Base-by-base conservation (phyloP, 2,888 invertebrate genomes). In the Nysson spinosus region DNA sequence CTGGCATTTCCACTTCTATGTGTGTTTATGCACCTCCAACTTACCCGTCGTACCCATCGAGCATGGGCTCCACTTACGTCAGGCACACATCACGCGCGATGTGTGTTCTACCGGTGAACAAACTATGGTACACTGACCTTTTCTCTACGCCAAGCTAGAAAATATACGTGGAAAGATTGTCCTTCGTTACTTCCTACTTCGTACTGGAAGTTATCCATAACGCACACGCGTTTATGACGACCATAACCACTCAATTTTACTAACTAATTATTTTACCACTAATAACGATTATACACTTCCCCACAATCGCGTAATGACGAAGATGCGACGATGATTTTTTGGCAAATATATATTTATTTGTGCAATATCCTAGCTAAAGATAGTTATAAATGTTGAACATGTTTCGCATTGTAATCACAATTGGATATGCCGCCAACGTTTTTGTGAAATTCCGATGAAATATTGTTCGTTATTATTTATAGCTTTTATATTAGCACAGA, bases 1-100 rank as follows among this genome's bases (percentile, higher is more conserved):
- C 66, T 35, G 71, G 69, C 74, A 71, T 81, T 78, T 82, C 77
- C 75, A 77, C 76, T 77, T 75, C 69, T 74, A 70, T 72, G 77
- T 72, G 71, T 72, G 72, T 78, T 78, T 73, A 77, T 69, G 63
- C 64, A 46, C 58, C 66, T 66, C 57, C 61, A 61, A 37, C 56
- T 26, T 49, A 40, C 28, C 43, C 44, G 61, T 64, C 57, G 42
- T 61, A 52, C 46, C 52, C 61, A 58, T 67, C 58, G 50, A 62
- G 57, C 76, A 46, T 66, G 62, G 73, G 58, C 73, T 73, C 67
- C 65, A 73, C 67, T 76, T 75, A 76, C 70, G 77, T 72, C 75
- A 62, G 16, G 47, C 69, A 55, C 74, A 58, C 71, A 76, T 74
- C 77, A 61, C 77, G 65, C 75, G 75, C 66, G 52, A 76, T 73